These are phyloP conservation scores for Loripinus fragilis DNA, from an alignment of 2,888 invertebrate genomes.

Conservation along the genomic window DNA sequence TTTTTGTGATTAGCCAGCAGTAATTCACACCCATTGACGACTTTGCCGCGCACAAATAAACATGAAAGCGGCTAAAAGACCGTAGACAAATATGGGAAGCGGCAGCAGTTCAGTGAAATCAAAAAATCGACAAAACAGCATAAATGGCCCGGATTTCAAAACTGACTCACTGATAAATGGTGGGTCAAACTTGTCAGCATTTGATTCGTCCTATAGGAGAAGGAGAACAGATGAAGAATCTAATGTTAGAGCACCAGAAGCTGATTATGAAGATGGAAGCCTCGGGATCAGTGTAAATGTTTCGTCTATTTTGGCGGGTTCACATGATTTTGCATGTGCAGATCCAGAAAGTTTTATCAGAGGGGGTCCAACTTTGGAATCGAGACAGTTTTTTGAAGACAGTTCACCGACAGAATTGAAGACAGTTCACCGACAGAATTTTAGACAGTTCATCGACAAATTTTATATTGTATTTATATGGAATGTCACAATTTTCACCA, in stretches of 20 bases:
- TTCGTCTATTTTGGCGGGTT: no score
- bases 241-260: constrained; percentile 51
- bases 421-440: no score
- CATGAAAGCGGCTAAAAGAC: neutral
- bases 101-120: constrained; percentile 36
- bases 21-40: neutral
- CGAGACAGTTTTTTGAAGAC: no score
- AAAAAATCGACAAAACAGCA: neutral
- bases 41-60: neutral
- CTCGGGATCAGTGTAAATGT: constrained; percentile 65
- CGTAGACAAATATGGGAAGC: constrained; percentile 39
- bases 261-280: constrained; percentile 61
- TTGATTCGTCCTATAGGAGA: constrained; percentile 47
- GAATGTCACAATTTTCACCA: no score
- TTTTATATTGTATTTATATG: no score
- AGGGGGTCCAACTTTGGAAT: no score
- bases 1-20: neutral
- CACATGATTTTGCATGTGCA: no score
- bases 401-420: no score
- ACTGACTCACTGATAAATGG: constrained; percentile 47
- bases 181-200: constrained; percentile 35
- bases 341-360: no score
- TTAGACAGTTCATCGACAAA: no score
- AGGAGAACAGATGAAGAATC: constrained; percentile 60
- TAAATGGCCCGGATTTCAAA: constrained; percentile 20